Percentiles rank a stretch among this genome's conserved stretches.
Conservation (phyloP, 2,113 vertebrate species). For the Colossoma macropomum region DNA sequence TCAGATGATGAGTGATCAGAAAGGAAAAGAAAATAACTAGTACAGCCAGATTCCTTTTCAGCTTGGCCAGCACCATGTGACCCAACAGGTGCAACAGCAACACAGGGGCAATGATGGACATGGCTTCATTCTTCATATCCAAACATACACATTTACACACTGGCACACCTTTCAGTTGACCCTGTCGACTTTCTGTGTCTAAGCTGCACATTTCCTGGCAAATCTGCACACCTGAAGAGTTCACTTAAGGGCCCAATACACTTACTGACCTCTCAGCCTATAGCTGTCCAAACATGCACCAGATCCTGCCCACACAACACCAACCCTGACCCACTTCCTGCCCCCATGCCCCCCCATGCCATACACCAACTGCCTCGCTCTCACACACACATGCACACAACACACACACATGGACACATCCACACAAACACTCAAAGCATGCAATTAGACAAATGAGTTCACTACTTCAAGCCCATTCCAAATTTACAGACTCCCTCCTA, state of each 20-base stretch:
- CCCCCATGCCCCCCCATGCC: neutral
- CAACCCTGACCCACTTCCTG: slow-evolving; percentile 45
- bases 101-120: neutral
- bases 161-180: neutral
- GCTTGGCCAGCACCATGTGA: slow-evolving; percentile 4
- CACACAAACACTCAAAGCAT: slow-evolving; percentile 2
- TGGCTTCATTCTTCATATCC: neutral
- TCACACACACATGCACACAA: slow-evolving; percentile 8
- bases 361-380: neutral
- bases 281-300: slow-evolving; percentile 5
- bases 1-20: slow-evolving; percentile 46
- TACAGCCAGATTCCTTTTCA: neutral
- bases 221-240: neutral
- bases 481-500: neutral
- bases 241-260: neutral
- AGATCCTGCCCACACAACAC: slow-evolving; percentile 14
- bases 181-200: neutral
- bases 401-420: neutral
- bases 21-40: slow-evolving; percentile 30
- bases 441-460: slow-evolving; percentile 6
- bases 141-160: neutral
- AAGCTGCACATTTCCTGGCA: neutral
- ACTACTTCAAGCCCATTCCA: slow-evolving; percentile 1
- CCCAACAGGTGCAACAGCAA: slow-evolving; percentile 12
- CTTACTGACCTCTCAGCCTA: neutral